Conservation (phyloP, 2,888 invertebrate genomes). For the Ectemnius lituratus region DNA sequence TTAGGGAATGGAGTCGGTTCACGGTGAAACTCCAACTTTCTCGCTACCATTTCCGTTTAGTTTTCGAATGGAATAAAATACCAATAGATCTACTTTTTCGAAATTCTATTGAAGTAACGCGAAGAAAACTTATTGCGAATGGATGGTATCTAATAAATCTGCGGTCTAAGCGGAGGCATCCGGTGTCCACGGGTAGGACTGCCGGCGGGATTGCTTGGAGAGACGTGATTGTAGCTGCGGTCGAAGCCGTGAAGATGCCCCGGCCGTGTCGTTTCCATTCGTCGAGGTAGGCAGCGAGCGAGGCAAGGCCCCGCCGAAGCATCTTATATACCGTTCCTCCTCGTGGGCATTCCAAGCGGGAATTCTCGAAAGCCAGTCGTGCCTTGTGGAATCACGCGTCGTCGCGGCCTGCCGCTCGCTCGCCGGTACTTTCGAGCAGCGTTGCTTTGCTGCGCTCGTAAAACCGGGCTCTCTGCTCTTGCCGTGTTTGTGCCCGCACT, state of each 20-base stretch:
- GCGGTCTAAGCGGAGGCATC: too few species aligned
- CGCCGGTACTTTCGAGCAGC: slow-evolving; percentile 50
- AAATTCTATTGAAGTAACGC: too few species aligned
- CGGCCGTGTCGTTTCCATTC: slow-evolving; percentile 56
- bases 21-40: too few species aligned
- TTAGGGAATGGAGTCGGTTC: too few species aligned
- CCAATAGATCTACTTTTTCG: too few species aligned
- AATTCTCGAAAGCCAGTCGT: slow-evolving; percentile 72
- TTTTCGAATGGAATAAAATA: too few species aligned
- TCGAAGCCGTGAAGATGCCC: slow-evolving; percentile 62
- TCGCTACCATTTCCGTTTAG: too few species aligned
- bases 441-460: slow-evolving; percentile 44
- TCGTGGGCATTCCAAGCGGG: slow-evolving; percentile 72
- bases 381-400: slow-evolving; percentile 64
- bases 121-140: too few species aligned
- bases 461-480: slow-evolving; percentile 45
- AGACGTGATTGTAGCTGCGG: slow-evolving; percentile 58
- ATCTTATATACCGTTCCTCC: slow-evolving; percentile 68
- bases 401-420: slow-evolving; percentile 51
- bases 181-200: too few species aligned
- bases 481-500: slow-evolving; percentile 39
- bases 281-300: slow-evolving; percentile 51
- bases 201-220: slow-evolving; percentile 10
- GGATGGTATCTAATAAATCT: too few species aligned
- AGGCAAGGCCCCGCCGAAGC: slow-evolving; percentile 45